Base-by-base conservation (phyloP, 2,888 invertebrate genomes). In the Pyrochroa serraticornis region DNA sequence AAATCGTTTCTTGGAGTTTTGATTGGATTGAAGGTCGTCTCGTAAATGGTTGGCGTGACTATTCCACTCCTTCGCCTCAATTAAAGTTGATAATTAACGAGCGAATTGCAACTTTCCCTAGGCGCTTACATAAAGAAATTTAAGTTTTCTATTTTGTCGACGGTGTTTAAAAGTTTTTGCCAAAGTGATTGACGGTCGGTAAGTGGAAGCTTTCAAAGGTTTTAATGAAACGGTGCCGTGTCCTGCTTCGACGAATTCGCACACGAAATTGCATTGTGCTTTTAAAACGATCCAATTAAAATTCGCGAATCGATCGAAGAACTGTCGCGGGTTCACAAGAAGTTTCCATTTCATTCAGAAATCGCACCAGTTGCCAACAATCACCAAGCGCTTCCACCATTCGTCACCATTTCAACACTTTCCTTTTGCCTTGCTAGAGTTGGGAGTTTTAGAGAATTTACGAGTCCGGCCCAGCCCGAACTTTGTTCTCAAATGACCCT, bases 11-110 rank as follows among this genome's bases (percentile, higher is more conserved):
- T 22, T 51, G 34, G 41, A 22, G 41, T 34, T 43, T 48, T 48
- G 13, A 34, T 9, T 39, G 52, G 46, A 53, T 39, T 39, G 68
- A 68, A 68, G 68, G 68, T 66, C 65, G 49, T 58, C 58, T 55
- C 48, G 51, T 48, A 52, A 59, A 22, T 5, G 2, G 22, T 2
- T 71, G 60, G 71, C 71, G 71, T 71, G 69, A 70, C 68, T 66
- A 53, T 59, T 59, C 62, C 58, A 62, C 64, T 68, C 53, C 66
- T 67, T 66, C 65, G 62, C 67, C 67, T 64, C 69, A 70, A 71
- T 71, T 71, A 71, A 70, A 64, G 59, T 64, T 64, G 60, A 64
- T 64, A 70, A 70, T 70, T 70, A 70, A 70, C 66, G 62, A 58
- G 61, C 49, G 47, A 49, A 56, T 22, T n/a, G 32, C 36, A 55